Evolutionary conservation across 1,140 invertebrate genomes (phyloP).

Genomic region (Drosophila erecta): DNA sequence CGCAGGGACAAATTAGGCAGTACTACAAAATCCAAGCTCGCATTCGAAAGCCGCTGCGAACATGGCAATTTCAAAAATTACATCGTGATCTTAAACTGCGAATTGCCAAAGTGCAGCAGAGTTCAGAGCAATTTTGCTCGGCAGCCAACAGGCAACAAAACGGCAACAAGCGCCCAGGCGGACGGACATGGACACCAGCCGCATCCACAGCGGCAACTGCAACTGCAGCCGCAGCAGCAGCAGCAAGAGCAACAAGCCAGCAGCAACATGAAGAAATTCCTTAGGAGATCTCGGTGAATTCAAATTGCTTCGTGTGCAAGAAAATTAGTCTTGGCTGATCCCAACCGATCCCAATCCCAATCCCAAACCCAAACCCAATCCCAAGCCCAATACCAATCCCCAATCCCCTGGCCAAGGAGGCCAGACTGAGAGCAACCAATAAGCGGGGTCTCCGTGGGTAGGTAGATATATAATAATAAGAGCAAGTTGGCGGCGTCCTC

Average conservation of each 20-base stretch:
- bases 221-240: conserved; percentile 1
- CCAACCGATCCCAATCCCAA: conserved; percentile 17
- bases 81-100: conserved; percentile 84
- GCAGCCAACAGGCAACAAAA: conserved; percentile 58
- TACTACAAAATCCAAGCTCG: conserved; percentile 31
- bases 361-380: neutral
- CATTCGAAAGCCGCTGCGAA: conserved; percentile 56
- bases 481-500: conserved; percentile 69
- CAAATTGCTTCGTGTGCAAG: conserved; percentile 84
- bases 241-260: conserved; percentile 21
- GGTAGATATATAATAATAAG: conserved; percentile 79
- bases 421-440: conserved; percentile 51
- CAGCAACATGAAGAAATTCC: conserved; percentile 63
- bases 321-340: conserved; percentile 82
- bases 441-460: conserved; percentile 52
- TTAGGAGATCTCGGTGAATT: conserved; percentile 69
- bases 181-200: conserved; percentile 33
- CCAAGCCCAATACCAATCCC: too few species aligned
- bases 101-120: conserved; percentile 81
- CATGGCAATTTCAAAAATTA: conserved; percentile 84
- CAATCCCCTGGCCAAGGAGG: conserved; percentile 45
- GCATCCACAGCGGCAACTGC: conserved; percentile 31
- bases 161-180: conserved; percentile 63
- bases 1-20: conserved; percentile 68
- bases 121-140: conserved; percentile 82